phyloP scores from a whole-genome alignment of 2,888 invertebrate genomes.

The Gari tellinella region DNA sequence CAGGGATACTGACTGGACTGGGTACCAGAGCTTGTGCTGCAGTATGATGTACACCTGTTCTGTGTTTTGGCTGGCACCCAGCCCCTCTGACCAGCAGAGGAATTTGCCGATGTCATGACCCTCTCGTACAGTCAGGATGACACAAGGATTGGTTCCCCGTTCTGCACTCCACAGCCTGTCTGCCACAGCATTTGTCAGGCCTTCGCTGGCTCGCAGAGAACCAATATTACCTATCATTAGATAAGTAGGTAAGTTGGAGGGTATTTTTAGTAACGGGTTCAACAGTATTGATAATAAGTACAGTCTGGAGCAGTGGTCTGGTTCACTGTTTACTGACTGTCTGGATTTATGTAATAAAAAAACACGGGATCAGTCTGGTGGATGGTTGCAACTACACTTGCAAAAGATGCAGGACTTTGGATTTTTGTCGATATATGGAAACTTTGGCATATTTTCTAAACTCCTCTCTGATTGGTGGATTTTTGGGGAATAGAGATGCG shows the following conservation, averaged over 20 bases:
- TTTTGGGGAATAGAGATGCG: slow-evolving; percentile 35
- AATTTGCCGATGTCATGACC: no score
- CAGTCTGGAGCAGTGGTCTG: slow-evolving; percentile 30
- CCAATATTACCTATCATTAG: slow-evolving; percentile 48
- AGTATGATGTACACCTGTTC: no score
- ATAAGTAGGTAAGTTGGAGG: slow-evolving; percentile 35
- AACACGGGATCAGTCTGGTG: not conserved
- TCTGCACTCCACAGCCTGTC: not conserved
- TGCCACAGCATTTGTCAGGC: not conserved
- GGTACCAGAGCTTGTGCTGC: no score
- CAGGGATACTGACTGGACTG: no score
- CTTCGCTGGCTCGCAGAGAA: slow-evolving; percentile 9
- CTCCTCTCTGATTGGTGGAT: slow-evolving; percentile 46
- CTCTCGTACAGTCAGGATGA: not conserved
- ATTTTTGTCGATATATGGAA: slow-evolving; percentile 51
- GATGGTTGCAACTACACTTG: slow-evolving; percentile 18
- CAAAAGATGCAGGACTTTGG: slow-evolving; percentile 44
- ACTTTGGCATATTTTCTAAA: slow-evolving; percentile 32
- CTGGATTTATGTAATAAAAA: slow-evolving; percentile 9
- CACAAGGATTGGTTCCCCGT: not conserved
- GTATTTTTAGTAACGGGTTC: slow-evolving; percentile 50
- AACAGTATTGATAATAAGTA: slow-evolving; percentile 51
- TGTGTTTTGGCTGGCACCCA: not conserved
- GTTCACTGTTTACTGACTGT: slow-evolving; percentile 25
- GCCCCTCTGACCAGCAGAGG: not conserved